Evolutionary conservation across 2,888 invertebrate genomes (phyloP).

Genomic region (Idaea straminata): DNA sequence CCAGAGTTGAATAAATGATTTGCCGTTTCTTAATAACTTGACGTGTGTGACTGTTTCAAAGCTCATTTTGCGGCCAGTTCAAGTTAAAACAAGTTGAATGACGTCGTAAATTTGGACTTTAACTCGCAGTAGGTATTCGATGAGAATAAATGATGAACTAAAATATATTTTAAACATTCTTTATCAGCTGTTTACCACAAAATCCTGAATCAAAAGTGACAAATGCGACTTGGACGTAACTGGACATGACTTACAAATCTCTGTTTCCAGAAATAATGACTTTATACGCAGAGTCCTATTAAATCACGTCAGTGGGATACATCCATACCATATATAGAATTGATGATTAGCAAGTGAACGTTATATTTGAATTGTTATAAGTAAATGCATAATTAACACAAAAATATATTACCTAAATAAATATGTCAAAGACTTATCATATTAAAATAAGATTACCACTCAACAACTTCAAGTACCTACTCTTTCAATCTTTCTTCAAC

Average conservation of each 20-base stretch:
- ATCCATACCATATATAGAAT: neutral
- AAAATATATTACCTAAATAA: no score
- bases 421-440: no score
- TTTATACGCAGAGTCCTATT: neutral
- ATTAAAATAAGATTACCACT: no score
- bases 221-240: neutral
- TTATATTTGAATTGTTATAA: no score
- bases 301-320: neutral
- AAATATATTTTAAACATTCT: neutral
- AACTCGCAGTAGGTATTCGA: neutral
- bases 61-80: neutral
- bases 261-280: neutral
- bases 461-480: no score
- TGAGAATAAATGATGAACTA: neutral
- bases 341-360: no score
- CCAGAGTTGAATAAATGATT: neutral
- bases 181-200: neutral
- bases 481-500: no score
- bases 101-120: neutral
- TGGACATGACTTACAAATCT: neutral
- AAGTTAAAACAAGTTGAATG: neutral
- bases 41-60: neutral
- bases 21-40: neutral
- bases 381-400: no score
- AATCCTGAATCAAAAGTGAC: neutral